Evolutionary conservation across 1,140 invertebrate genomes (phyloP).

Genomic region (Drosophila ohnishii): DNA sequence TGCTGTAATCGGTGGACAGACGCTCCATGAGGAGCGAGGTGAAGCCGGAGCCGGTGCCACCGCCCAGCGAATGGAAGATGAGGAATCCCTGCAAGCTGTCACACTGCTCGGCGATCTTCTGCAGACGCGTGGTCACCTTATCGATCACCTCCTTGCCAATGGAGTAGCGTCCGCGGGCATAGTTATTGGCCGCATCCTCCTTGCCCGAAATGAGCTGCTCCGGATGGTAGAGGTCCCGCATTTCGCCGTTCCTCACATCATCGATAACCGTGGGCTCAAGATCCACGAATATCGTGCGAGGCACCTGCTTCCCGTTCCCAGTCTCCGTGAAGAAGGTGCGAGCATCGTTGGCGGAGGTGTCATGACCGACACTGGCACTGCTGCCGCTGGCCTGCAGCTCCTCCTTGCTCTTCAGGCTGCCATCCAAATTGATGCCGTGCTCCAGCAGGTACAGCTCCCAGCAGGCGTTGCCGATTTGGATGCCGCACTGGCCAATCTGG

Average conservation of each 20-base stretch:
- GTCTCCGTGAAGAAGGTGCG: slow-evolving; percentile 88
- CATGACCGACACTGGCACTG: slow-evolving; percentile 54
- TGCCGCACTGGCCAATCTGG: slow-evolving; percentile 88
- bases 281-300: slow-evolving; percentile 84
- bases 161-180: slow-evolving; percentile 90
- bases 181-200: slow-evolving; percentile 93
- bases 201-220: slow-evolving; percentile 90
- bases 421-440: slow-evolving; percentile 89
- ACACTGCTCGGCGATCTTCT: slow-evolving; percentile 91
- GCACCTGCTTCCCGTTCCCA: slow-evolving; percentile 85
- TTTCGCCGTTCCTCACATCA: slow-evolving; percentile 86
- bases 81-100: slow-evolving; percentile 91
- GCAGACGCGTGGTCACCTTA: slow-evolving; percentile 87
- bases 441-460: slow-evolving; percentile 91
- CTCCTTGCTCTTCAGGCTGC: slow-evolving; percentile 78
- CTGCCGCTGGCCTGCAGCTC: slow-evolving; percentile 70
- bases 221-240: slow-evolving; percentile 87
- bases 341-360: slow-evolving; percentile 68
- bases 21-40: slow-evolving; percentile 88
- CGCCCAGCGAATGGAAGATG: slow-evolving; percentile 92
- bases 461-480: slow-evolving; percentile 90
- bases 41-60: slow-evolving; percentile 91
- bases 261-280: slow-evolving; percentile 85
- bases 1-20: slow-evolving; percentile 86
- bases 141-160: slow-evolving; percentile 91